Evolutionary conservation across 2,113 vertebrate species (phyloP).

Genomic region (Esox niger): DNA sequence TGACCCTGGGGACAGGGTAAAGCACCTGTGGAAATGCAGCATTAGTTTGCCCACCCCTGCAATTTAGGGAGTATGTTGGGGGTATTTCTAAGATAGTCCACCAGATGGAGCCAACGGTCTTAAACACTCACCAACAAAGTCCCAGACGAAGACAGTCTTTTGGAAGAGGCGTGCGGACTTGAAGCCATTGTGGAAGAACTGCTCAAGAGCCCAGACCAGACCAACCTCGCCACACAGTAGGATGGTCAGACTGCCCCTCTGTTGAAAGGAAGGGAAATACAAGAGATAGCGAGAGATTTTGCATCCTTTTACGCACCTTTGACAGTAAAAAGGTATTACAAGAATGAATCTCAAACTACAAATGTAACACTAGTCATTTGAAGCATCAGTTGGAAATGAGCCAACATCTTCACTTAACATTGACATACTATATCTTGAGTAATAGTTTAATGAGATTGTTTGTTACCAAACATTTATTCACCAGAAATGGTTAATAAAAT

Average conservation of each 20-base stretch:
- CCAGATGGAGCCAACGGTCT: slow-evolving; percentile 4
- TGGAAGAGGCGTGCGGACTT: slow-evolving; percentile 90
- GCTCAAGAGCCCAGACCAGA: slow-evolving; percentile 84
- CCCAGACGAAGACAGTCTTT: slow-evolving; percentile 93
- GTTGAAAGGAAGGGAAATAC: slow-evolving; percentile 11
- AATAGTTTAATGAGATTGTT: no score
- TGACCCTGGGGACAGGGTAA: no score
- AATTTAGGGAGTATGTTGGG: not conserved
- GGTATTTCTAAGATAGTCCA: not conserved
- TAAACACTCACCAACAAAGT: slow-evolving; percentile 87
- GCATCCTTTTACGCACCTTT: not conserved
- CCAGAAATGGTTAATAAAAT: no score
- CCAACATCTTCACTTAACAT: not conserved
- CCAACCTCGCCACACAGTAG: slow-evolving; percentile 88
- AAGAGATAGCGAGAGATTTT: not conserved
- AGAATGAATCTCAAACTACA: no score
- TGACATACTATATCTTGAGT: no score
- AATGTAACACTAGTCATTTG: not conserved
- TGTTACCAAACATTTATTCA: no score
- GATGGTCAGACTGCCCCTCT: slow-evolving; percentile 90
- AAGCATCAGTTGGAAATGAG: not conserved
- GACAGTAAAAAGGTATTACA: no score
- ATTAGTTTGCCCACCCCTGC: no score
- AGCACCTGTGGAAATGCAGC: no score
- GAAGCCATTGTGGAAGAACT: slow-evolving; percentile 91